A percentile compares a stretch with the other conserved stretches of the same genome.
Conservation (phyloP, 2,888 invertebrate genomes). For the Oasisia sp. region DNA sequence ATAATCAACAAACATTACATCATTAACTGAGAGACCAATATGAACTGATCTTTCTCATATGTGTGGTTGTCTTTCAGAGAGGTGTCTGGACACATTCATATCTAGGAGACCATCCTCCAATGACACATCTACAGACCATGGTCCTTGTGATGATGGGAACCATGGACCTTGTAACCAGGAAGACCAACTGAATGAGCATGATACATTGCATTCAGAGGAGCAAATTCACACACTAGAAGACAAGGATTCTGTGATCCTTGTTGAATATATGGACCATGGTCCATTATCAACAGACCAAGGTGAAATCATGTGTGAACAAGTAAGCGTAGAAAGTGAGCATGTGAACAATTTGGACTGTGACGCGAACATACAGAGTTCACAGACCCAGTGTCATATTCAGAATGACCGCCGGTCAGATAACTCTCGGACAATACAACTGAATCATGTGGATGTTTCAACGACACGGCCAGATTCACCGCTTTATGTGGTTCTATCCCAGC, state of each 20-base stretch:
- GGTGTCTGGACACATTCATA: conserved; percentile 42
- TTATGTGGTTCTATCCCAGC: background rate
- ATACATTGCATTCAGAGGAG: conserved; percentile 7
- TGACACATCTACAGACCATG: background rate
- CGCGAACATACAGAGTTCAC: background rate
- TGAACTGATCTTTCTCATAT: background rate
- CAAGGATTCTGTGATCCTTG: background rate
- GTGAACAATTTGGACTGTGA: background rate
- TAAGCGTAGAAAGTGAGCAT: background rate
- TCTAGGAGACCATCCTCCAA: background rate
- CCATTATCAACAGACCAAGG: background rate
- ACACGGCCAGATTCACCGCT: background rate
- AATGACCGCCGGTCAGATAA: background rate
- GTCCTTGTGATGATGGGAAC: background rate
- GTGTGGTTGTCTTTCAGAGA: conserved; percentile 38
- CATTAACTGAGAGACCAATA: background rate
- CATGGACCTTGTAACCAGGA: background rate
- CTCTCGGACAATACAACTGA: background rate
- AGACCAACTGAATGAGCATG: background rate
- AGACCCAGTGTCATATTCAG: background rate
- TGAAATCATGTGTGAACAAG: background rate
- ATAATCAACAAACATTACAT: background rate
- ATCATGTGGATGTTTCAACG: background rate
- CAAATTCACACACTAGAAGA: background rate
- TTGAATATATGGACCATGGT: background rate